A percentile compares a stretch with the other conserved stretches of the same genome.
Evolutionary conservation across 1,140 invertebrate species (phyloP).

Genomic region (Harlomillsia oculata): DNA sequence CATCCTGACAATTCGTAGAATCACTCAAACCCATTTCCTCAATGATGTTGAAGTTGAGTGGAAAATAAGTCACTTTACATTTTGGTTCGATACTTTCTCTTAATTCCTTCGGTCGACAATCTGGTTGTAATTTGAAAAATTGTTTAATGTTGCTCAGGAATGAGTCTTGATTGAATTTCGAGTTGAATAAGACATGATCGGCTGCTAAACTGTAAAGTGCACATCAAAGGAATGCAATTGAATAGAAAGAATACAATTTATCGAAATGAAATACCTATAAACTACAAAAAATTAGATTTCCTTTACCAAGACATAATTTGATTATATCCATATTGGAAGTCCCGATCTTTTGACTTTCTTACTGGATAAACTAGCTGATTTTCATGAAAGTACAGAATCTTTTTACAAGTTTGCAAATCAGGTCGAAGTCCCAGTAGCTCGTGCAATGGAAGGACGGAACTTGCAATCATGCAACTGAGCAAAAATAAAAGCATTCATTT

Average conservation of each 20-base stretch:
- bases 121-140: conserved; percentile 58
- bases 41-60: conserved; percentile 44
- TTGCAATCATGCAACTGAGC: conserved; percentile 54
- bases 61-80: conserved; percentile 57
- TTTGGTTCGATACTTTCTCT: conserved; percentile 50
- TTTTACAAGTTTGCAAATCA: conserved; percentile 50
- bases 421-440: conserved; percentile 58
- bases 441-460: conserved; percentile 61
- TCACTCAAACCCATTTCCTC: background rate
- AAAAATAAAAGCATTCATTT: no score
- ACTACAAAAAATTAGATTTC: no score
- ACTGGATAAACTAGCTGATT: conserved; percentile 67
- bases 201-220: conserved; percentile 52
- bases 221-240: background rate
- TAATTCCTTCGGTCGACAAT: conserved; percentile 50
- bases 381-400: conserved; percentile 70
- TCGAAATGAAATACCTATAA: background rate
- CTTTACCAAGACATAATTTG: conserved; percentile 62
- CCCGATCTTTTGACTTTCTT: conserved; percentile 53
- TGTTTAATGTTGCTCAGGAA: conserved; percentile 54
- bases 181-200: conserved; percentile 63
- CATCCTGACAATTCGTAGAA: conserved; percentile 17
- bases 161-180: conserved; percentile 56
- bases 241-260: background rate
- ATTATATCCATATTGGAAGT: conserved; percentile 70